Conservation (phyloP, 2,113 vertebrate genomes). For the Fulica atra region DNA sequence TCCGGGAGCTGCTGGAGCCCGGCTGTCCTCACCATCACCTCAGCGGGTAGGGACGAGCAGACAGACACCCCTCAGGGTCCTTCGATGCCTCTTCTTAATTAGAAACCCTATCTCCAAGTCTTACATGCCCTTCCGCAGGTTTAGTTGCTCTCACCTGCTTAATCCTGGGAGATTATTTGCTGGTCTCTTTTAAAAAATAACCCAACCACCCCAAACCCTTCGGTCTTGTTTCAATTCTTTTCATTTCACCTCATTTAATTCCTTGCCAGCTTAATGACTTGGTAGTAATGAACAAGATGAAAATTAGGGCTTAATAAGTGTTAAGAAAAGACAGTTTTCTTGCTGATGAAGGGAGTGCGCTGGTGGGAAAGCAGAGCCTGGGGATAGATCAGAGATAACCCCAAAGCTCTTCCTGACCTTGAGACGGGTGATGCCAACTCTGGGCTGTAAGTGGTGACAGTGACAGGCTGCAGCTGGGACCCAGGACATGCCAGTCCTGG, state of each 20-base stretch:
- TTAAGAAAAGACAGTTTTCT: neutral
- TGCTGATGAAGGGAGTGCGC: neutral
- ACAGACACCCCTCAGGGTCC: accelerated
- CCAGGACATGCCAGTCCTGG: neutral
- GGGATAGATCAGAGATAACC: neutral
- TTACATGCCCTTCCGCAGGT: neutral
- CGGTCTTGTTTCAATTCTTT: neutral
- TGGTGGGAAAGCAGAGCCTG: neutral
- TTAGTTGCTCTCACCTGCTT: neutral
- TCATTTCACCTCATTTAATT: constrained; percentile 45
- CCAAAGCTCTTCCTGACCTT: neutral
- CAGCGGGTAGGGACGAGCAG: neutral
- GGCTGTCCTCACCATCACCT: neutral
- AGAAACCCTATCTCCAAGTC: neutral
- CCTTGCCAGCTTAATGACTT: constrained; percentile 9
- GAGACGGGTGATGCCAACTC: neutral
- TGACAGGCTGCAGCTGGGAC: neutral
- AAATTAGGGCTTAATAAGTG: constrained; percentile 30
- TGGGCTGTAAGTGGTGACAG: accelerated
- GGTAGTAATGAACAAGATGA: constrained; percentile 44
- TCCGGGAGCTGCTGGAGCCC: accelerated
- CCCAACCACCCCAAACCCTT: neutral
- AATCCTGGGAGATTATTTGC: constrained; percentile 31
- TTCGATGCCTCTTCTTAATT: neutral
- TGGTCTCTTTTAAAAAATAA: neutral